Conservation (phyloP, 2,888 invertebrate species). For the Diarsia dahlii region DNA sequence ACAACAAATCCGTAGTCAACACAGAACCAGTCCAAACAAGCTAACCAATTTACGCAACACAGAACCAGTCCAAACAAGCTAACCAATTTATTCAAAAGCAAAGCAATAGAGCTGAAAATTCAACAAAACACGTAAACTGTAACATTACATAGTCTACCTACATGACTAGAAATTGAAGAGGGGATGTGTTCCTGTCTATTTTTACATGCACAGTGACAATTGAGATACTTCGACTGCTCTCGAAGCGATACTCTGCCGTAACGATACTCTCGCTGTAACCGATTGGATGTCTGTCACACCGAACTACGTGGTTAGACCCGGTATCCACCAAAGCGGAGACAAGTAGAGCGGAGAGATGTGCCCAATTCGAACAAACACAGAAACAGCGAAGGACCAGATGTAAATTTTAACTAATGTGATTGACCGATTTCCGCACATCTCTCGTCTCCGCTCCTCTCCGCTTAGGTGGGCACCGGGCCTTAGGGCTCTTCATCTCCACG, state of each 20-base stretch:
- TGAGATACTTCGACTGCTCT: constrained; percentile 37
- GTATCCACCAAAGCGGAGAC: too few species aligned
- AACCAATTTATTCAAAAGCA: not conserved
- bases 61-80: not conserved
- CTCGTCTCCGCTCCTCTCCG: too few species aligned
- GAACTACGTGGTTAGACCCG: not conserved
- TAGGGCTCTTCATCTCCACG: not conserved
- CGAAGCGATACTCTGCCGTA: not conserved
- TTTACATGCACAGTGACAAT: constrained; percentile 52
- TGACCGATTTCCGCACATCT: too few species aligned
- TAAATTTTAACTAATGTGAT: too few species aligned
- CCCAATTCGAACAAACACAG: too few species aligned
- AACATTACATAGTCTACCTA: not conserved
- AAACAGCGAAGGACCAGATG: too few species aligned
- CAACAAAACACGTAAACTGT: not conserved
- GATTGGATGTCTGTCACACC: constrained; percentile 40
- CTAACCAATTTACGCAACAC: too few species aligned
- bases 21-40: not conserved
- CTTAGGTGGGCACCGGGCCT: too few species aligned
- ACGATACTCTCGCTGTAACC: not conserved
- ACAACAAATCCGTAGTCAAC: not conserved
- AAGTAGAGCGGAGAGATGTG: too few species aligned
- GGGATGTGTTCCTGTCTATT: constrained; percentile 27
- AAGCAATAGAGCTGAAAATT: not conserved
- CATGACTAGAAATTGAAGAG: constrained; percentile 18